Conservation (phyloP, 2,797 vertebrate species). For the Taenioides sp. region DNA sequence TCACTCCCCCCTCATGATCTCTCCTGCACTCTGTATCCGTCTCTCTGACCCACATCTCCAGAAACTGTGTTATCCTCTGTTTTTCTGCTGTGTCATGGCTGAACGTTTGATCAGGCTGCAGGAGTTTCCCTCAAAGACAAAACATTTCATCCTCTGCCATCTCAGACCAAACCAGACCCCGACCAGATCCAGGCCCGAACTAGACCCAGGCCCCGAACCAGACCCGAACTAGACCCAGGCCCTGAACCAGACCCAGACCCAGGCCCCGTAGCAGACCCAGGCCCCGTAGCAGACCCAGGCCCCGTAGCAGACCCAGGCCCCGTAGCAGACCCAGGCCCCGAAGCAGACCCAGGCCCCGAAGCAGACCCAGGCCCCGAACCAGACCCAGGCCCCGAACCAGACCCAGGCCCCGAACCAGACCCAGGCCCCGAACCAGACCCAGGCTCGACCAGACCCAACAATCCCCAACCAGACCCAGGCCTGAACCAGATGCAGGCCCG, state of each 20-base stretch:
- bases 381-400: too few species aligned
- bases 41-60: constrained; percentile 44
- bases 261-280: too few species aligned
- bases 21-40: constrained; percentile 30
- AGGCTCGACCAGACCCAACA: too few species aligned
- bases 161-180: constrained; percentile 14
- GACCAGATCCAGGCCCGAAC: constrained; percentile 26
- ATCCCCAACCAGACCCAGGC: constrained; percentile 3
- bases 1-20: constrained; percentile 16
- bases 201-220: neutral
- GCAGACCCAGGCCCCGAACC: too few species aligned
- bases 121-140: constrained; percentile 26
- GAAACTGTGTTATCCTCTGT: constrained; percentile 21
- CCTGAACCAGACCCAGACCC: constrained; percentile 21
- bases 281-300: too few species aligned
- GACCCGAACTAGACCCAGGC: constrained; percentile 16
- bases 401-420: too few species aligned
- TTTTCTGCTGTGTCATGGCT: constrained; percentile 12
- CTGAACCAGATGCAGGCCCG: constrained; percentile 25
- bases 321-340: too few species aligned
- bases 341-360: too few species aligned
- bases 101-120: constrained; percentile 35
- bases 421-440: constrained; percentile 24
- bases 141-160: constrained; percentile 38
- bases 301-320: constrained; percentile 23